These are phyloP conservation scores for Oscheius sp. DNA, from an alignment of 2,888 invertebrate genomes.

Conservation along the genomic window DNA sequence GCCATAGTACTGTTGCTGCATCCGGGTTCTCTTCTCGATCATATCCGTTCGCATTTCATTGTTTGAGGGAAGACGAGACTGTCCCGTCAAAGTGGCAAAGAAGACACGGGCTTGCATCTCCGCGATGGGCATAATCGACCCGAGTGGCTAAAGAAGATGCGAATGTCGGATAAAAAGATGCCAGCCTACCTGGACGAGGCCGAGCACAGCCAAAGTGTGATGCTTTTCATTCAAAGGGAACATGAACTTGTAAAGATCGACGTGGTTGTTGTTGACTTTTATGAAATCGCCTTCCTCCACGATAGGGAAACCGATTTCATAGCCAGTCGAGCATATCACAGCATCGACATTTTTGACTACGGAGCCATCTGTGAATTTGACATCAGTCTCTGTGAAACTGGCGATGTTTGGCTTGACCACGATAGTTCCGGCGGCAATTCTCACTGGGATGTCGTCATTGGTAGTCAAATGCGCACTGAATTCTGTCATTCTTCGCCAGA, in stretches of 20 bases:
- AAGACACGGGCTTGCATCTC: constrained; percentile 75
- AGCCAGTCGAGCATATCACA: constrained; percentile 59
- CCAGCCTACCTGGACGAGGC: constrained; percentile 62
- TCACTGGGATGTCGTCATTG: constrained; percentile 76
- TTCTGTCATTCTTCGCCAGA: neutral
- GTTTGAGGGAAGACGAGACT: constrained; percentile 66
- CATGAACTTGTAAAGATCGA: constrained; percentile 74
- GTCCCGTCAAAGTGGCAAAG: constrained; percentile 70
- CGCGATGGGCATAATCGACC: constrained; percentile 75
- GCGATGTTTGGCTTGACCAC: constrained; percentile 60
- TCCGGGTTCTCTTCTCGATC: constrained; percentile 58
- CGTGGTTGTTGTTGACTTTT: constrained; percentile 55
- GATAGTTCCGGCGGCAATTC: constrained; percentile 73
- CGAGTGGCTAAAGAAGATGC: constrained; percentile 75
- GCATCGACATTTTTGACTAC: constrained; percentile 51
- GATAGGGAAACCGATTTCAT: constrained; percentile 48
- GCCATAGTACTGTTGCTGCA: constrained; percentile 57
- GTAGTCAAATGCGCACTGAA: constrained; percentile 68
- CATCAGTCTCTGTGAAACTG: constrained; percentile 52
- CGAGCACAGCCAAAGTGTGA: constrained; percentile 75
- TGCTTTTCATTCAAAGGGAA: constrained; percentile 73
- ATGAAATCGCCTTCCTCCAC: constrained; percentile 48
- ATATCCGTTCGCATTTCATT: constrained; percentile 73
- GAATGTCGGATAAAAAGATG: constrained; percentile 57
- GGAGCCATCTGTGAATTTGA: constrained; percentile 63